Conservation (phyloP, 1,140 invertebrate species). For the Xylocopa sonorina region DNA sequence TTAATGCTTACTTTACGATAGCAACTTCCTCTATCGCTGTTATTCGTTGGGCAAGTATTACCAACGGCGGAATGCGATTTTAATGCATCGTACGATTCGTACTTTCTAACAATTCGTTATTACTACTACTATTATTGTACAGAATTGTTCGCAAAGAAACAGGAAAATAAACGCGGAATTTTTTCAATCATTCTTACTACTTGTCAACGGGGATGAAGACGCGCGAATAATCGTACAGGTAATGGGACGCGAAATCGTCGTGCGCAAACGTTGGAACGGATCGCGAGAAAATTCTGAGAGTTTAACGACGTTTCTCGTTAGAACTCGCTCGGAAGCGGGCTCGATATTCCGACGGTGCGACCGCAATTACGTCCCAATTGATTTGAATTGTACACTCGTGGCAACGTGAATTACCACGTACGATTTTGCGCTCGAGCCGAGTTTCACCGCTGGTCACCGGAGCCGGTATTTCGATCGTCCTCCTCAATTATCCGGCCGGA, state of each 20-base stretch:
- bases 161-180: no score
- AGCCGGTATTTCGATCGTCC: neutral
- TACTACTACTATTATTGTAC: neutral
- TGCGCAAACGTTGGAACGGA: neutral
- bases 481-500: constrained; percentile 1
- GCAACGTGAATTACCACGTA: constrained; percentile 1
- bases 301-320: constrained; percentile 12
- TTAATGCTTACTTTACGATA: neutral
- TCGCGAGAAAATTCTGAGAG: constrained; percentile 16
- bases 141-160: no score
- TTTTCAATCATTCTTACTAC: no score
- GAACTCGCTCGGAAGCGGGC: constrained; percentile 22
- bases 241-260: neutral
- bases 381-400: constrained; percentile 49
- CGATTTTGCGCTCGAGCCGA: neutral
- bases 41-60: neutral
- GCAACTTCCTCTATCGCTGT: neutral
- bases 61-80: no score
- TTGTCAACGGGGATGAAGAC: no score
- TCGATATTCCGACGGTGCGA: constrained; percentile 1
- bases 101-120: neutral
- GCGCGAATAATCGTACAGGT: neutral
- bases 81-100: neutral
- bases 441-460: constrained; percentile 9
- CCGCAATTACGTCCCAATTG: constrained; percentile 55